A percentile compares a stretch with the other conserved stretches of the same genome.
phyloP scores from a whole-genome alignment of 1,140 invertebrate genomes.

The Phthorimaea operculella region DNA sequence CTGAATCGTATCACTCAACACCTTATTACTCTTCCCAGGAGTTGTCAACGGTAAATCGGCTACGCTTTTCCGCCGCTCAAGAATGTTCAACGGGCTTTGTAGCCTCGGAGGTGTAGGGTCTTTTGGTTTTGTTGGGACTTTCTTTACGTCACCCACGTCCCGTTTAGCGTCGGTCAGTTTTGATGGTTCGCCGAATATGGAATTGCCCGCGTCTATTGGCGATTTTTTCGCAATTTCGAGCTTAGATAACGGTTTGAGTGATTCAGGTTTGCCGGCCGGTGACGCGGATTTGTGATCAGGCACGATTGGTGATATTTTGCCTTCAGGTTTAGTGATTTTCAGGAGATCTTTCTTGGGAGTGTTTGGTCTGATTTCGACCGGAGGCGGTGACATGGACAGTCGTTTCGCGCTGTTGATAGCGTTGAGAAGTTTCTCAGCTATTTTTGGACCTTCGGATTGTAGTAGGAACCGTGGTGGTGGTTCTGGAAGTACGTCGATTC shows the following conservation, averaged over 20 bases:
- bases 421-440: constrained; percentile 71
- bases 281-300: constrained; percentile 26
- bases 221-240: constrained; percentile 38
- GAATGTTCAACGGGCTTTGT: constrained; percentile 46
- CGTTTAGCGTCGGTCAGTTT: constrained; percentile 44
- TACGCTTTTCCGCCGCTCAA: constrained; percentile 53
- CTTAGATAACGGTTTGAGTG: constrained; percentile 36
- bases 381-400: constrained; percentile 56
- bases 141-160: constrained; percentile 43
- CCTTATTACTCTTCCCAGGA: constrained; percentile 69
- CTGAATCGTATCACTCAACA: constrained; percentile 71
- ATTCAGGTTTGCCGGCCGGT: constrained; percentile 27
- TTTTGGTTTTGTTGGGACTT: constrained; percentile 35
- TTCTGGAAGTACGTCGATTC: constrained; percentile 60
- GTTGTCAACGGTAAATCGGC: constrained; percentile 40
- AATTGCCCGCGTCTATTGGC: constrained; percentile 29
- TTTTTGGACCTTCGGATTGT: constrained; percentile 67
- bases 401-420: constrained; percentile 67
- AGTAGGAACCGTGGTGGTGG: constrained; percentile 60
- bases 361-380: constrained; percentile 37
- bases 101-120: constrained; percentile 42
- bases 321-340: constrained; percentile 31
- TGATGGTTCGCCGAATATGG: constrained; percentile 54
- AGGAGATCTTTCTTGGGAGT: constrained; percentile 42
- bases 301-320: constrained; percentile 35